Conservation (phyloP, 2,113 vertebrate species). For the Neotoma lepida region DNA sequence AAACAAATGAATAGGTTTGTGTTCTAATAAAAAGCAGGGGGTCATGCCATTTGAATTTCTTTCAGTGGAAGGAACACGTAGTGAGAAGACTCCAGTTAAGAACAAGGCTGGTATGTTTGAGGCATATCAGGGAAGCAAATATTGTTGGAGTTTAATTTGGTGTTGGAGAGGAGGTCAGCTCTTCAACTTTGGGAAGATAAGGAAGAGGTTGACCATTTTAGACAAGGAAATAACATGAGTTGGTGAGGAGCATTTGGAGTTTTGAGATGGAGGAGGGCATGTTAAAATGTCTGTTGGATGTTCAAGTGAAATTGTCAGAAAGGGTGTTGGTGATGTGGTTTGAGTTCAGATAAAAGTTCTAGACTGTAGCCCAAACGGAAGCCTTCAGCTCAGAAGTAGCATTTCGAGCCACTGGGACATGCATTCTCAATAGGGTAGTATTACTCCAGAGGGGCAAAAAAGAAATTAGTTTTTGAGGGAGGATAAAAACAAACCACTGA, state of each 20-base stretch:
- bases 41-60: neutral
- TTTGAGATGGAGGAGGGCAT: neutral
- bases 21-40: neutral
- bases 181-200: neutral
- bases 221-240: neutral
- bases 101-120: neutral
- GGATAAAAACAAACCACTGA: neutral
- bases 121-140: neutral
- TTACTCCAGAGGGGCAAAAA: neutral
- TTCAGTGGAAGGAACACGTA: neutral
- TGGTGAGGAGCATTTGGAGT: neutral
- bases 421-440: too few species aligned
- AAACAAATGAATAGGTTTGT: neutral
- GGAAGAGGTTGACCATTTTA: neutral
- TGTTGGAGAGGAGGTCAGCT: neutral
- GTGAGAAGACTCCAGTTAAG: neutral
- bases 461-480: neutral
- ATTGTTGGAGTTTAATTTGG: neutral
- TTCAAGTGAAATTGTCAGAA: neutral
- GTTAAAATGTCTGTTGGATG: conserved; percentile 10
- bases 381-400: neutral
- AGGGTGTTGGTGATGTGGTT: neutral
- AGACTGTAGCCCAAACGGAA: neutral
- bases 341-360: neutral
- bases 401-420: neutral